Base-by-base conservation (phyloP, 2,888 invertebrate species). In the Proisotoma minuta region DNA sequence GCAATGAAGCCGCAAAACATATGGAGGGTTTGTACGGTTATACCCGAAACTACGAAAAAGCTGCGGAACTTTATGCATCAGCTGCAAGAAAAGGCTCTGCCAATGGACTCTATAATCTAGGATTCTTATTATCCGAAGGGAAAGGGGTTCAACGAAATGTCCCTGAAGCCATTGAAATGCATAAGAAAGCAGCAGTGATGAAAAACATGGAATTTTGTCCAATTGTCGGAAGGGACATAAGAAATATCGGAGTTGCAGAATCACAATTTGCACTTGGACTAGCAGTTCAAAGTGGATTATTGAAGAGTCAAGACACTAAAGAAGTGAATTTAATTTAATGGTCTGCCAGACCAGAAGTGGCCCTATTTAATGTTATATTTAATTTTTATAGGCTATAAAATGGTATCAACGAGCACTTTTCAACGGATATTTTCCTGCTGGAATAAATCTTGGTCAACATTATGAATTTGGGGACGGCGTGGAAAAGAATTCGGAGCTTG, bases 31-130 rank as follows among this genome's bases (percentile, higher is more conserved):
- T 5, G 15, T n/a, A 40, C 8, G 56, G 54, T 15, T 34, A 24
- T n/a, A 2, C 23, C 18, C 49, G 22, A 43, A 26, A 59, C 23
- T 63, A 54, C 24, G 50, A 53, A 20, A 4, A 49, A 27, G 61
- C 65, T 18, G 65, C 61, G 5, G 22, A 27, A 27, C 40, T 26
- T 1, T 65, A 40, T 28, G 59, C 61, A 1, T 22, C 61, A 51
- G 65, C 65, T 20, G 61, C 61, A n/a, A 18, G 24, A 5, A 26
- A 39, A 5, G 65, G 61, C 3, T 50, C 27, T 50, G 59, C 65
- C 2, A 61, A 65, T 47, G 65, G 58, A 20, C 23, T 61, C 24
- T 62, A 62, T 34, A 61, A 65, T 40, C 20, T 65, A 18, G 65
- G 40, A n/a, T 3, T 52, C 3, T 28, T 65, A 4, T 24, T 26